Percentiles rank a stretch among this genome's conserved stretches.
phyloP scores from a whole-genome alignment of 2,888 invertebrate genomes.

The Odiellus spinosus region DNA sequence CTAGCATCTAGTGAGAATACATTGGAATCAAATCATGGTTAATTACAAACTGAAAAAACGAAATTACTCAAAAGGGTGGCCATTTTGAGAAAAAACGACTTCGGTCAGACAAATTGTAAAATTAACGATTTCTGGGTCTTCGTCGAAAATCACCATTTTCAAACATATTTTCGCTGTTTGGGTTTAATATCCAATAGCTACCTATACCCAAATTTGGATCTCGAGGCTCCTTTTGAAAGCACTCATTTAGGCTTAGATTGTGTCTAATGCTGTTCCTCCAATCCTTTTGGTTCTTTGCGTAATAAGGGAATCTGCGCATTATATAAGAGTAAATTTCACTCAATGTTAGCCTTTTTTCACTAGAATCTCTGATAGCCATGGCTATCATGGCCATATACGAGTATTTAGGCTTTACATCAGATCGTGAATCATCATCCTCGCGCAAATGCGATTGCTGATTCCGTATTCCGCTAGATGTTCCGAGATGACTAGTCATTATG shows the following conservation, averaged over 20 bases:
- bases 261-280: slow-evolving; percentile 87
- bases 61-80: too few species aligned
- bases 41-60: too few species aligned
- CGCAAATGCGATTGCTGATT: too few species aligned
- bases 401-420: slow-evolving; percentile 58
- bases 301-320: slow-evolving; percentile 58
- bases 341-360: slow-evolving; percentile 58
- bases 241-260: slow-evolving; percentile 72
- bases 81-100: too few species aligned
- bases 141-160: slow-evolving; percentile 75
- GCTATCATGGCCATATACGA: slow-evolving; percentile 87
- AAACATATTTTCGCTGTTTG: slow-evolving; percentile 71
- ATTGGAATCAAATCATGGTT: too few species aligned
- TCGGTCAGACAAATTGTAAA: too few species aligned
- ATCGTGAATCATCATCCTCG: too few species aligned
- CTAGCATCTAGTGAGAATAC: too few species aligned
- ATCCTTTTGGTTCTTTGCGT: slow-evolving; percentile 62
- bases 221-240: slow-evolving; percentile 64
- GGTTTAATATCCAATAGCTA: slow-evolving; percentile 72
- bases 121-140: not conserved
- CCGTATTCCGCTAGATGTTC: too few species aligned
- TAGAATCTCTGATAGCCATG: slow-evolving; percentile 70
- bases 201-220: slow-evolving; percentile 70
- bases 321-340: slow-evolving; percentile 73
- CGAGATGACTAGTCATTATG: too few species aligned